A percentile compares a stretch with the other conserved stretches of the same genome.
Evolutionary conservation across 2,113 vertebrate genomes (phyloP).

Genomic region (Pseudopodoces humilis): DNA sequence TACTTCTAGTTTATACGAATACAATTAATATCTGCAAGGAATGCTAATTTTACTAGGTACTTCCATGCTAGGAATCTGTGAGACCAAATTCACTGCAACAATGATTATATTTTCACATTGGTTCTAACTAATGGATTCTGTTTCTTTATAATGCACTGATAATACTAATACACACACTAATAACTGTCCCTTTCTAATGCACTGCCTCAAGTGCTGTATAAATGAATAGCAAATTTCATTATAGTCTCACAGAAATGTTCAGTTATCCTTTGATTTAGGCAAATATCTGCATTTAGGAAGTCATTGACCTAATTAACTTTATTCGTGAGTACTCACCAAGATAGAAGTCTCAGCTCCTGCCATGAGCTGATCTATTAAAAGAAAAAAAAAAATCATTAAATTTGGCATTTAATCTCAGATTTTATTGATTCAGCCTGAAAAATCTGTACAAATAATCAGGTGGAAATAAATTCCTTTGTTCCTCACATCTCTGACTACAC

Average conservation of each 20-base stretch:
- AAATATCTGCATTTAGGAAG: not conserved
- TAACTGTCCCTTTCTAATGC: not conserved
- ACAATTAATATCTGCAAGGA: not conserved
- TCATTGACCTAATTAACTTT: not conserved
- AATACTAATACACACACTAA: too few relatives aligned
- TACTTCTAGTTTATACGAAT: not conserved
- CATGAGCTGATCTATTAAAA: not conserved
- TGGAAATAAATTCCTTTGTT: not conserved
- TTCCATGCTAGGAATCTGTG: not conserved
- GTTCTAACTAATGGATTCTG: not conserved
- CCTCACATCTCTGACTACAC: not conserved
- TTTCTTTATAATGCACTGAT: not conserved
- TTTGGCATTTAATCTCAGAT: rapidly evolving
- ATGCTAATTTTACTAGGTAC: not conserved
- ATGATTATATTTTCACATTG: not conserved
- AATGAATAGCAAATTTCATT: not conserved
- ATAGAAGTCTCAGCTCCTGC: not conserved
- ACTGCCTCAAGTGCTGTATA: not conserved
- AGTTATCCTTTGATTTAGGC: not conserved
- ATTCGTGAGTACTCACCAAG: not conserved
- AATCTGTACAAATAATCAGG: not conserved
- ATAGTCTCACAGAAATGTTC: not conserved
- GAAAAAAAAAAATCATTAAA: not conserved
- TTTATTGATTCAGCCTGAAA: not conserved
- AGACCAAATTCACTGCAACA: not conserved